These are phyloP conservation scores for Zaprionus gabonicus DNA, from an alignment of 1,140 invertebrate genomes.

Conservation along the genomic window DNA sequence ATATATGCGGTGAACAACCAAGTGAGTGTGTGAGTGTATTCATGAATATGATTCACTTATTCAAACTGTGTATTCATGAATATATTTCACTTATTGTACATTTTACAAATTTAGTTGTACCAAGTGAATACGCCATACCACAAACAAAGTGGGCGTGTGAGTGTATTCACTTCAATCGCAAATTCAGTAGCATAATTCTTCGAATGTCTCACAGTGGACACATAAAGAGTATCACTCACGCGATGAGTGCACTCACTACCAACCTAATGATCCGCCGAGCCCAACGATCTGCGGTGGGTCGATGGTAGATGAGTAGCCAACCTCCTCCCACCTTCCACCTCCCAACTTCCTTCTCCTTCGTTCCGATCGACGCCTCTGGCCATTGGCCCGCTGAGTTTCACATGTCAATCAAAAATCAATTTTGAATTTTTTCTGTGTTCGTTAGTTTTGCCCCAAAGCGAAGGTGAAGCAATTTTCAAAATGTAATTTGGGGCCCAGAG, in stretches of 20 bases:
- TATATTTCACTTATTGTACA: no score
- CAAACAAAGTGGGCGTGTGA: not conserved
- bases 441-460: conserved; percentile 52
- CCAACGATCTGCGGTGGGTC: conserved; percentile 31
- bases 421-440: conserved; percentile 39
- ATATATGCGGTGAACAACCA: no score
- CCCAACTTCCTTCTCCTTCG: not conserved
- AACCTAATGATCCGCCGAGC: conserved; percentile 35
- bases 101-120: no score
- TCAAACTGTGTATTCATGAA: no score
- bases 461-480: conserved; percentile 55
- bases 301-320: not conserved
- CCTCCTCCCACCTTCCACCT: not conserved
- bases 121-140: not conserved
- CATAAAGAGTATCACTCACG: conserved; percentile 33
- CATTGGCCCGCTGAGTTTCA: conserved; percentile 75
- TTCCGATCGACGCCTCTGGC: conserved; percentile 43
- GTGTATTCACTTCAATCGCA: conserved; percentile 9
- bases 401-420: conserved; percentile 81
- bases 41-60: conserved; percentile 2
- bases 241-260: conserved; percentile 43
- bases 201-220: conserved; percentile 1
- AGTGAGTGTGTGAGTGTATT: not conserved
- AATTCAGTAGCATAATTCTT: conserved; percentile 7
- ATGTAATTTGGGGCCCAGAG: conserved; percentile 38